Percentiles rank a stretch among this genome's conserved stretches.
These are phyloP conservation scores for Synergus laeviventris DNA, from an alignment of 2,888 invertebrate species.

Conservation along the genomic window DNA sequence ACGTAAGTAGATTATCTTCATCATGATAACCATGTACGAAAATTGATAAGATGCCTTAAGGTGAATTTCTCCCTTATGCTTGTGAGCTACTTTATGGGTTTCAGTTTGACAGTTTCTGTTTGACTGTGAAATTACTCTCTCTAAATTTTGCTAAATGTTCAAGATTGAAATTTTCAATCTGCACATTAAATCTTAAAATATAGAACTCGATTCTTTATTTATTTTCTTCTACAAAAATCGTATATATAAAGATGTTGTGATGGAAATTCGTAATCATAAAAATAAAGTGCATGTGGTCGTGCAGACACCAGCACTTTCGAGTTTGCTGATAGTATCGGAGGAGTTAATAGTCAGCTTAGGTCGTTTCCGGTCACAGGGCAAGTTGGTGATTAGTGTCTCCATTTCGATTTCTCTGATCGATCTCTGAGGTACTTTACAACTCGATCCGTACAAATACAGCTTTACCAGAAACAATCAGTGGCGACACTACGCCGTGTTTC, in stretches of 20 bases:
- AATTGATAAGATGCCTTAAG: constrained; percentile 37
- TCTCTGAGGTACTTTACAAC: constrained; percentile 28
- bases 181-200: neutral
- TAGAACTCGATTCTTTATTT: no score
- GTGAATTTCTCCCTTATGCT: constrained; percentile 31
- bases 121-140: constrained; percentile 26
- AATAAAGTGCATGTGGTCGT: neutral
- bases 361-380: constrained; percentile 18
- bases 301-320: neutral
- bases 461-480: constrained; percentile 35
- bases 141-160: neutral
- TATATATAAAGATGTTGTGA: neutral
- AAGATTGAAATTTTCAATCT: neutral
- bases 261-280: neutral
- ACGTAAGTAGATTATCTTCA: constrained; percentile 29
- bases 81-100: constrained; percentile 18
- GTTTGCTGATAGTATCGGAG: neutral
- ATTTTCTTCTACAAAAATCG: no score
- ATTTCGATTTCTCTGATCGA: constrained; percentile 24
- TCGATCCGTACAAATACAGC: constrained; percentile 24
- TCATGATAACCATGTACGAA: constrained; percentile 5
- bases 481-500: constrained; percentile 34
- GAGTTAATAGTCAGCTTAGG: neutral
- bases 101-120: constrained; percentile 23
- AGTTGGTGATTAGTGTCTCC: constrained; percentile 18